A percentile compares a stretch with the other conserved stretches of the same genome.
These are phyloP conservation scores for Platycheirus rosarum DNA, from an alignment of 2,888 invertebrate species.

Conservation along the genomic window DNA sequence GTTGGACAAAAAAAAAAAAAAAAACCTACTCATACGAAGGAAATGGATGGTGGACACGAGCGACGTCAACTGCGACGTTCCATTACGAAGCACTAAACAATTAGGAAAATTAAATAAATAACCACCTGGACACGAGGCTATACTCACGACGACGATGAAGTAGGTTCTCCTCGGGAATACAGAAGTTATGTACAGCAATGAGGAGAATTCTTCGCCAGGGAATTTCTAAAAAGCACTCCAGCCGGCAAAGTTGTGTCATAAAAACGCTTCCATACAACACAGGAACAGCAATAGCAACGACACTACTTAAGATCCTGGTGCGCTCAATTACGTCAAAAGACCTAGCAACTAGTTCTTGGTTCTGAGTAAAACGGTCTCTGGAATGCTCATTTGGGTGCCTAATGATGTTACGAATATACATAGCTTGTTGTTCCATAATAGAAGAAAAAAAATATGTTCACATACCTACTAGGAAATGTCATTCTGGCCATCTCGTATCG, in stretches of 20 bases:
- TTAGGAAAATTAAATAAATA: conserved; percentile 71
- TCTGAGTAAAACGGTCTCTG: conserved; percentile 27
- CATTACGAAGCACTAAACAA: conserved; percentile 43
- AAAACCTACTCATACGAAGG: background rate
- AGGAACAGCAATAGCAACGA: background rate
- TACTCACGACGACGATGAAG: conserved; percentile 12
- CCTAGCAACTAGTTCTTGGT: conserved; percentile 21
- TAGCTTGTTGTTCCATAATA: conserved; percentile 46
- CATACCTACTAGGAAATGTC: conserved; percentile 34
- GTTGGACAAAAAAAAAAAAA: conserved; percentile 4
- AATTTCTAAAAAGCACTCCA: conserved; percentile 16
- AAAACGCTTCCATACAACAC: conserved; percentile 24
- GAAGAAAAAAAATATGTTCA: conserved; percentile 59
- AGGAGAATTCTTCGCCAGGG: conserved; percentile 14
- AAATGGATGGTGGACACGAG: conserved; percentile 37
- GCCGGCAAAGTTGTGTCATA: conserved; percentile 28
- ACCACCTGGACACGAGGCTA: conserved; percentile 60
- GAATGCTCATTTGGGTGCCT: conserved; percentile 53
- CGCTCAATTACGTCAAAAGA: conserved; percentile 55
- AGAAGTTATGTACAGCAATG: conserved; percentile 35
- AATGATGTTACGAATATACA: conserved; percentile 66
- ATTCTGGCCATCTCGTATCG: background rate
- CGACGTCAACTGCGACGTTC: conserved; percentile 14
- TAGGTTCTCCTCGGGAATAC: conserved; percentile 5
- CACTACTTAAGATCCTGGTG: conserved; percentile 26